Base-by-base conservation (phyloP, 2,113 vertebrate genomes). In the Cercopithecus mona region DNA sequence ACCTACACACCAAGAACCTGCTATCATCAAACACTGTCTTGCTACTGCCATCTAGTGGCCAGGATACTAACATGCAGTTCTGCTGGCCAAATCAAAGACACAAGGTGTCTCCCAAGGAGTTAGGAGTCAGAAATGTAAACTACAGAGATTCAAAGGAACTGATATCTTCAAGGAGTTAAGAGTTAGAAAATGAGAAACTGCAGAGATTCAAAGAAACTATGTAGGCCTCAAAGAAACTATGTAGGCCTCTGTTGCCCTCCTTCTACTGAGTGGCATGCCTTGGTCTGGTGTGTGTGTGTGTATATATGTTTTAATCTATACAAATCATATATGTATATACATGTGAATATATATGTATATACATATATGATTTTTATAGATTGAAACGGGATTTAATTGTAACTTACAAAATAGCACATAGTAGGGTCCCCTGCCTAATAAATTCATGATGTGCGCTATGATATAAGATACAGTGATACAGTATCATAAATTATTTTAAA, bases 31-130 rank as follows among this genome's bases (percentile, higher is more conserved):
- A 98, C 83, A 72, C 97, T 96, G 98, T 98, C 94, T 96, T 9
- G 1, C 93, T 96, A 97, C 94, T 99, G 98, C 98, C 98, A 99
- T 98, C 99, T 98, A 97, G 98, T 98, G 98, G 98, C 2, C 96
- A 97, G 88, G 78, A 88, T 0, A 0, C 17, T 61, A 84, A 18
- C 55, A 25, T 88, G 72, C 97, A 88, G 50, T 38, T 78, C 8
- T 52, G 83, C 23, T 11, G 61, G 12, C 38, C 40, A 40, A 70
- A 68, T 55, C 1, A 55, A 70, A 52, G 70, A 64, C 27, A 38
- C 11, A 12, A 48, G 35, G 1, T 50, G 9, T 80, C 43, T 79
- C 81, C n/a, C 7, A 14, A 35, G 27, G 6, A 79, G 11, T n/a
- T 14, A 50, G 14, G 2, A 81, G 18, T 61, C 50, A 79, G 38